Evolutionary conservation across 2,888 invertebrate genomes (phyloP).

Genomic region (Drosophila aldrichi): DNA sequence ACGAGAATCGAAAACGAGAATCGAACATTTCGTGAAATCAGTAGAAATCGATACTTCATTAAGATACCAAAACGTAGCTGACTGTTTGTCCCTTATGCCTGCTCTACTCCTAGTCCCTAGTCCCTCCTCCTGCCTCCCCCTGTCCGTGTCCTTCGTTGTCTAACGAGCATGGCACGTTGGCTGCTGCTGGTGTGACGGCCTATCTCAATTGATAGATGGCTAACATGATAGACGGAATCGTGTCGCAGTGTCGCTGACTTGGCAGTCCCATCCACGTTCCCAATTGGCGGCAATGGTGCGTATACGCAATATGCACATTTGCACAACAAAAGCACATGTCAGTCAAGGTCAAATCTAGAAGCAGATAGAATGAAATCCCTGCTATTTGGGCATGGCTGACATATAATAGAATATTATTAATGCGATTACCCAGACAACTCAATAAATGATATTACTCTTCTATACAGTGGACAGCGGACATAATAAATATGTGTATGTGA

Average conservation of each 20-base stretch:
- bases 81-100: constrained; percentile 3
- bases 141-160: constrained; percentile 16
- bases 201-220: constrained; percentile 77
- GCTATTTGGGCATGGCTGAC: neutral
- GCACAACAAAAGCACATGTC: constrained; percentile 35
- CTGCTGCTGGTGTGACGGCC: constrained; percentile 44
- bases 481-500: neutral
- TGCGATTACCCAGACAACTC: neutral
- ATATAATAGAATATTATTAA: neutral
- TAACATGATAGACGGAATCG: constrained; percentile 68
- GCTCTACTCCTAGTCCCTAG: neutral
- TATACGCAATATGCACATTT: constrained; percentile 50
- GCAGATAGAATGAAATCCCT: neutral
- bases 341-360: constrained; percentile 26
- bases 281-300: constrained; percentile 21
- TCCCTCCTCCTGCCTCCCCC: neutral
- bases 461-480: neutral
- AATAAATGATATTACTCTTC: neutral
- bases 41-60: constrained; percentile 79
- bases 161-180: constrained; percentile 58
- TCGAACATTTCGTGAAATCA: constrained; percentile 65
- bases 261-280: constrained; percentile 24
- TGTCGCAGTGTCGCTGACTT: constrained; percentile 47
- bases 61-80: constrained; percentile 63
- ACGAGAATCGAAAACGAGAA: constrained; percentile 32